Evolutionary conservation across 2,797 vertebrate species (phyloP), one percentile per base, ranked within the genome.

Genomic region (Aselliscus stoliczkanus): DNA sequence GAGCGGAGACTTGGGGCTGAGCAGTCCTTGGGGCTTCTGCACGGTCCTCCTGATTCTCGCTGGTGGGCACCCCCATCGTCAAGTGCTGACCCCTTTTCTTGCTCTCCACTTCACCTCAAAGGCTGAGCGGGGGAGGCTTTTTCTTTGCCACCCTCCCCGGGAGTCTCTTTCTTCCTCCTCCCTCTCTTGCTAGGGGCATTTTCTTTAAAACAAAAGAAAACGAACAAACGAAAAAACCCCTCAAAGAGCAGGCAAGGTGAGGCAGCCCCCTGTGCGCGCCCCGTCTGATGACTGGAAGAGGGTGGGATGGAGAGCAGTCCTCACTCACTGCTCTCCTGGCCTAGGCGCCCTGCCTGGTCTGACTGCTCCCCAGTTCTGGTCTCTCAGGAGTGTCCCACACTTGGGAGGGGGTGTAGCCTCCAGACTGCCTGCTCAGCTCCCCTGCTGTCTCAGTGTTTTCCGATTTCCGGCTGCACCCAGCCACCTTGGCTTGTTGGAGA

Each of bases 151-250:
- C 21, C 18, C 4, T 76, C 27, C 27, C 27, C 31, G 37, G 56
- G 37, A 77, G 21, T 4, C 17, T 15, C 47, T 39, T 58, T 29
- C 86, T 70, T 42, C n/a, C 11, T 79, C 34, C 42, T 60, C 4
- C 50, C 14, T 54, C 80, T 93, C 44, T 44, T 27, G 25, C 72
- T 50, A 42, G 39, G 39, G 23, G 65, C 67, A 58, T 60, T 81
- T 90, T 56, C 69, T 93, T 84, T 52, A 73, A 72, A 81, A 64
- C n/a, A 67, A 47, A 37, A 58, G 56, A 50, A 5, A 42, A 60
- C 9, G 15, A n/a, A n/a, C n/a, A 13, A 54, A 37, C 0, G 47
- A n/a, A 31, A 34, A 34, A 50, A 13, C 2, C 58, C 20, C 4
- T 39, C 18, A 14, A 13, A 76, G 60, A 23, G n/a, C 56, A 23